phyloP scores from a whole-genome alignment of 2,888 invertebrate genomes.

The Blera fallax region DNA sequence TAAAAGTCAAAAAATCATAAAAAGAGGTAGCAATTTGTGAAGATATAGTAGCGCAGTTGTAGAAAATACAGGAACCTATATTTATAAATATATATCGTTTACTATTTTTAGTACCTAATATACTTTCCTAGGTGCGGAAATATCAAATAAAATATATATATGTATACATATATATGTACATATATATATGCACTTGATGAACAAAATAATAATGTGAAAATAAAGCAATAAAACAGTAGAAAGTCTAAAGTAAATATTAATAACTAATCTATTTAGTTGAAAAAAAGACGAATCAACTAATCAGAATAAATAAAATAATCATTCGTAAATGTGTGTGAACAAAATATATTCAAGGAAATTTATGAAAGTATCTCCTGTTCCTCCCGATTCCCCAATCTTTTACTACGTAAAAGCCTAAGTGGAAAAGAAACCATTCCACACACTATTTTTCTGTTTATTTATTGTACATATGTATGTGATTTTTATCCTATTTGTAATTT shows the following conservation, averaged over 20 bases:
- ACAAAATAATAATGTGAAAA: constrained; percentile 71
- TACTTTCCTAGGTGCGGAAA: constrained; percentile 67
- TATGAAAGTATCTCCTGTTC: constrained; percentile 60
- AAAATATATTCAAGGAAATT: constrained; percentile 61
- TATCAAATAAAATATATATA: constrained; percentile 64
- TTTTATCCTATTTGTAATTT: constrained; percentile 49
- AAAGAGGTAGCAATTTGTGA: constrained; percentile 52
- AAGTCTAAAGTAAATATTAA: constrained; percentile 68
- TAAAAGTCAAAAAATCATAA: constrained; percentile 11
- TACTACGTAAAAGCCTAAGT: constrained; percentile 67
- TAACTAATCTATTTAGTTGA: constrained; percentile 64
- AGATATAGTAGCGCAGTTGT: constrained; percentile 67
- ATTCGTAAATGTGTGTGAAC: constrained; percentile 71
- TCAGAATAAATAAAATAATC: constrained; percentile 60
- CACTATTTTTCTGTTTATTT: constrained; percentile 50
- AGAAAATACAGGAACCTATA: constrained; percentile 72
- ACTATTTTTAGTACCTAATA: constrained; percentile 71
- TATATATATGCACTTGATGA: constrained; percentile 28
- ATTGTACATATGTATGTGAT: constrained; percentile 64
- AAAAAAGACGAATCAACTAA: constrained; percentile 50
- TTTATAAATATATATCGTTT: constrained; percentile 71
- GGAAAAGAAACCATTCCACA: constrained; percentile 43
- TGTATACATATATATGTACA: constrained; percentile 17
- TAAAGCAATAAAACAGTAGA: constrained; percentile 73
- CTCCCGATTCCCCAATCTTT: constrained; percentile 59